Conservation (phyloP, 2,888 invertebrate species). For the Drosophila tanythrix region DNA sequence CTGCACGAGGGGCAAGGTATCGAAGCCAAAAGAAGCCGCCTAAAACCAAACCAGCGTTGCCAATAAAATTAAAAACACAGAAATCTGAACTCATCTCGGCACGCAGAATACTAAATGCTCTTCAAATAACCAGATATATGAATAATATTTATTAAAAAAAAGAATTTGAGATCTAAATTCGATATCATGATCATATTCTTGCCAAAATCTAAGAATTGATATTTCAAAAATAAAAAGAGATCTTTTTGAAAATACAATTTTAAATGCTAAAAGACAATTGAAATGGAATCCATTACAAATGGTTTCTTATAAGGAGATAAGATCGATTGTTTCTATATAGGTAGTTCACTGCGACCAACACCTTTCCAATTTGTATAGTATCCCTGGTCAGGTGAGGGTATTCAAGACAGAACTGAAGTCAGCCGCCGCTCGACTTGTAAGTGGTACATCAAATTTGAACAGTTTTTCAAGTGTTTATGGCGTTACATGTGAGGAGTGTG, state of each 20-base stretch:
- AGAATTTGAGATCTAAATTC: rapidly evolving
- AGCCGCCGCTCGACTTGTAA: conserved; percentile 56
- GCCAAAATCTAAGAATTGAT: background rate
- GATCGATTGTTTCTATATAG: background rate
- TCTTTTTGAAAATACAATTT: background rate
- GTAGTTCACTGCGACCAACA: background rate
- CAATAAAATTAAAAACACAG: conserved; percentile 15
- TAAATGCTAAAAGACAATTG: rapidly evolving
- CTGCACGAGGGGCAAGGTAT: conserved; percentile 18
- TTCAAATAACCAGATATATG: background rate
- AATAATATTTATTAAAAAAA: background rate
- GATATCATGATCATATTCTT: background rate
- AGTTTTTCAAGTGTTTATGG: conserved; percentile 79
- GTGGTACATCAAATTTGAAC: conserved; percentile 74
- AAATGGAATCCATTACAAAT: background rate
- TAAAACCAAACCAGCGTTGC: conserved; percentile 15
- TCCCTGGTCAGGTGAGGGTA: conserved; percentile 7
- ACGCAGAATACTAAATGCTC: conserved; percentile 1
- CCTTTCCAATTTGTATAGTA: background rate
- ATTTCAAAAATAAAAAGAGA: rapidly evolving
- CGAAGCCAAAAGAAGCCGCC: conserved; percentile 53
- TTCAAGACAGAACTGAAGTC: conserved; percentile 22
- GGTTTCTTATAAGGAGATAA: background rate
- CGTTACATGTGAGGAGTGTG: conserved; percentile 25
- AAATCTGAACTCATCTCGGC: background rate